Conservation (phyloP, 2,113 vertebrate species). For the Eretmochelys imbricata region DNA sequence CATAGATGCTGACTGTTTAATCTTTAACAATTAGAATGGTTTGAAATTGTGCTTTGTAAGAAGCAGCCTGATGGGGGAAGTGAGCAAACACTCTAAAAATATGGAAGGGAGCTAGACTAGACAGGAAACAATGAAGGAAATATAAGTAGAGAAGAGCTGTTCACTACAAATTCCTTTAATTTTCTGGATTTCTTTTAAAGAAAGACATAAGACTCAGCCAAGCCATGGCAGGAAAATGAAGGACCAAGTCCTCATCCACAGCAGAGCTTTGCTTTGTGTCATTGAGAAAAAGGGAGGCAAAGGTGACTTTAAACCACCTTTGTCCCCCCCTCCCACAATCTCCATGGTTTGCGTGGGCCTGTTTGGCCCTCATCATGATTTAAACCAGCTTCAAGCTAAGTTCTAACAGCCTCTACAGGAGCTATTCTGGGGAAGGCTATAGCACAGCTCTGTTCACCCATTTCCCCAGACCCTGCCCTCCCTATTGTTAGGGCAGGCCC, state of each 20-base stretch:
- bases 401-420: not conserved
- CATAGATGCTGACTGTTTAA: conserved; percentile 36
- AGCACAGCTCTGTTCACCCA: not conserved
- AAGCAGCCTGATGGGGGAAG: not conserved
- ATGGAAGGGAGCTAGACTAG: not conserved
- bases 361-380: not conserved
- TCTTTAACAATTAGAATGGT: conserved; percentile 38
- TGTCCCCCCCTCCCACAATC: not conserved
- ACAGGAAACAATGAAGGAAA: not conserved
- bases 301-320: not conserved
- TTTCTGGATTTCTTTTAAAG: not conserved
- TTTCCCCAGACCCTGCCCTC: not conserved
- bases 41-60: not conserved
- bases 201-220: not conserved
- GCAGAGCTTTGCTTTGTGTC: not conserved
- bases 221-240: not conserved
- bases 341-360: not conserved
- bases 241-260: not conserved
- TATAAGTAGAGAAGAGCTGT: not conserved
- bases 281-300: not conserved
- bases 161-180: not conserved
- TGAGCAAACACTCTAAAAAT: not conserved
- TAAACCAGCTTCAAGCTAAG: not conserved
- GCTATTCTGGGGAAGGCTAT: not conserved
- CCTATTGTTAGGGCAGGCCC: not conserved